Evolutionary conservation across 2,888 invertebrate species (phyloP), one percentile per base, ranked within the genome.

Genomic region (Ephialtes manifestator): DNA sequence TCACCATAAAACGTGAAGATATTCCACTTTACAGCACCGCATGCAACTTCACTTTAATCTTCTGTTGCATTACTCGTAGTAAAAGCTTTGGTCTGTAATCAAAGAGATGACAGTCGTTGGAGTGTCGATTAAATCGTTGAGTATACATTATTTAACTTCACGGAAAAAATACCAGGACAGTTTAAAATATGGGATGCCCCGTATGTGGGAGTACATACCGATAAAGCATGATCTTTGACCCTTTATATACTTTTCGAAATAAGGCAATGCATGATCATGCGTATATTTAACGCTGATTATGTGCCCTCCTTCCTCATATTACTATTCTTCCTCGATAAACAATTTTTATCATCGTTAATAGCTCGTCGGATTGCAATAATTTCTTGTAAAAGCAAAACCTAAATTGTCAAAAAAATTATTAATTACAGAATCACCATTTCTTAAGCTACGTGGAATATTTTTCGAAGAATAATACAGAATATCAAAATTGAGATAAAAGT

Each of bases 41-140:
- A 20, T 7, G 11, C 10, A 18, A 55, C 24, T 55, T 55, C 24
- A 11, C 55, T 55, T 55, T 2, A 11, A 20, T 20, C 0, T 24
- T 55, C 8, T 20, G 55, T 11, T 20, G 20, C 55, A 55, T 24
- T 20, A 55, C 10, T 24, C 55, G 55, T 24, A 20, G 11, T 20
- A 8, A 55, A 55, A 24, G 24, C 20, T 51, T n/a, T 10, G 51
- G 58, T 24, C 31, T 60, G 60, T 60, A 31, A 31, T 31, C n/a
- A 31, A 31, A 60, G 60, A 60, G 28, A 60, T 35, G 60, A 31
- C 31, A 31, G 31, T 2, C 15, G 7, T 15, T 0, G 5, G 31
- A 60, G 31, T 60, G 60, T 4, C 60, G 60, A 31, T 58, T 24
- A 58, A 58, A 58, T 58, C 24, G 58, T 55, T 24, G n/a, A n/a